phyloP scores from a whole-genome alignment of 2,888 invertebrate species.

The Chromoteleia sp. region DNA sequence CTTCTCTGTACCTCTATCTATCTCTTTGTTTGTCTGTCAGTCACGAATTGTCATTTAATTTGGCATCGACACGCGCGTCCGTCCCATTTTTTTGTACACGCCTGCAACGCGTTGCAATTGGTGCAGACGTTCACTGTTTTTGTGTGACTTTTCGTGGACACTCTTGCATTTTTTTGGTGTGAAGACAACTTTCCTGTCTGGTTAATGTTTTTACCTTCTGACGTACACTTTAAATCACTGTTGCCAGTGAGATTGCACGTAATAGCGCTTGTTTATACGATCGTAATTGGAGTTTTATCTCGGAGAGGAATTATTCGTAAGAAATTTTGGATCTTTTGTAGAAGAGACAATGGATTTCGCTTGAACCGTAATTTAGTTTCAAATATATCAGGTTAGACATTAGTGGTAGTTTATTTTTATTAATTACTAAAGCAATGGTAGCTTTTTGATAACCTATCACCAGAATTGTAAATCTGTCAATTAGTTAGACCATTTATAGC shows the following conservation, averaged over 20 bases:
- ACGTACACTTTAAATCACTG: constrained; percentile 15
- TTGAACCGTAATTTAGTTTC: too few species aligned
- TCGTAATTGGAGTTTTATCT: neutral
- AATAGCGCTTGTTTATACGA: constrained; percentile 16
- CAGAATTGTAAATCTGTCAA: too few species aligned
- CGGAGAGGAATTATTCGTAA: too few species aligned
- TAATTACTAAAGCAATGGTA: too few species aligned
- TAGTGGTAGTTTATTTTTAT: too few species aligned
- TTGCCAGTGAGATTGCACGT: constrained; percentile 28
- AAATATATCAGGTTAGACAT: too few species aligned
- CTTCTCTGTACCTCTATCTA: constrained; percentile 35
- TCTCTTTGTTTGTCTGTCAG: constrained; percentile 36
- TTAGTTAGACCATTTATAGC: too few species aligned
- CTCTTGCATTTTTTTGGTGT: constrained; percentile 12
- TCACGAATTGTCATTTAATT: constrained; percentile 35
- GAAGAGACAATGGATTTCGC: neutral
- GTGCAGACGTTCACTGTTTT: constrained; percentile 6
- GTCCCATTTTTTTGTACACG: constrained; percentile 11
- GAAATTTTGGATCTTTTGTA: neutral
- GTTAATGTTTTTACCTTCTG: constrained; percentile 16
- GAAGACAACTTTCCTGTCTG: constrained; percentile 1
- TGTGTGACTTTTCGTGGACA: constrained; percentile 2
- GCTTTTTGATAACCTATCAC: too few species aligned
- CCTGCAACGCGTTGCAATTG: neutral
- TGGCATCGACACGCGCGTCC: constrained; percentile 25